phyloP scores from a whole-genome alignment of 2,113 vertebrate species.

The Jacana jacana region DNA sequence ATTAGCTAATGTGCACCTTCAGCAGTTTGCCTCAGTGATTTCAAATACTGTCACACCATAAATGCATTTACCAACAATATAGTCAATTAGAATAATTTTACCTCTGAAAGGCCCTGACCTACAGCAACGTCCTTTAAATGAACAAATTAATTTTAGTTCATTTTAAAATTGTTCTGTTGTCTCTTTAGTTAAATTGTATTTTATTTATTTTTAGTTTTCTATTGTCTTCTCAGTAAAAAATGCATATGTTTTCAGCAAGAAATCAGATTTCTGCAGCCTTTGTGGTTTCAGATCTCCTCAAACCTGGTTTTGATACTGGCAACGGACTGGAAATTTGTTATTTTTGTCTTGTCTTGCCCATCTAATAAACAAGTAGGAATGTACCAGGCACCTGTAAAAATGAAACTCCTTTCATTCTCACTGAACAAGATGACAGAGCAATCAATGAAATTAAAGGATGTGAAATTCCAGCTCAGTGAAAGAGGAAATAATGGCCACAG shows the following conservation, averaged over 20 bases:
- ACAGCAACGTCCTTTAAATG: neutral
- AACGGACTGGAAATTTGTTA: neutral
- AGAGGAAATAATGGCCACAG: neutral
- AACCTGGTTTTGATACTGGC: neutral
- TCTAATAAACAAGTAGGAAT: neutral
- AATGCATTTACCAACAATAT: neutral
- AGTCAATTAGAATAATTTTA: neutral
- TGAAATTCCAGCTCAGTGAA: neutral
- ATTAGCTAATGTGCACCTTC: neutral
- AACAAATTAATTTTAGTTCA: neutral
- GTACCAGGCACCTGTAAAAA: neutral
- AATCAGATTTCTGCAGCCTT: neutral
- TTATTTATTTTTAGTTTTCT: neutral
- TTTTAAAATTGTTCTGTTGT: neutral
- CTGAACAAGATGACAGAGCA: neutral
- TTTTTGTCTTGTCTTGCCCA: conserved; percentile 13
- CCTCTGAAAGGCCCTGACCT: neutral
- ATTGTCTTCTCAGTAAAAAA: neutral
- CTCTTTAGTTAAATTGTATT: neutral
- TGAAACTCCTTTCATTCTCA: neutral
- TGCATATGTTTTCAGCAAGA: neutral
- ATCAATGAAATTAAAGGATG: neutral
- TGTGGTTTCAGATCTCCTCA: neutral
- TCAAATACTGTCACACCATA: neutral
- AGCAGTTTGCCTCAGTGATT: neutral